A percentile compares a stretch with the other conserved stretches of the same genome.
Conservation (phyloP, 2,797 vertebrate species). For the Pipistrellus pygmaeus region DNA sequence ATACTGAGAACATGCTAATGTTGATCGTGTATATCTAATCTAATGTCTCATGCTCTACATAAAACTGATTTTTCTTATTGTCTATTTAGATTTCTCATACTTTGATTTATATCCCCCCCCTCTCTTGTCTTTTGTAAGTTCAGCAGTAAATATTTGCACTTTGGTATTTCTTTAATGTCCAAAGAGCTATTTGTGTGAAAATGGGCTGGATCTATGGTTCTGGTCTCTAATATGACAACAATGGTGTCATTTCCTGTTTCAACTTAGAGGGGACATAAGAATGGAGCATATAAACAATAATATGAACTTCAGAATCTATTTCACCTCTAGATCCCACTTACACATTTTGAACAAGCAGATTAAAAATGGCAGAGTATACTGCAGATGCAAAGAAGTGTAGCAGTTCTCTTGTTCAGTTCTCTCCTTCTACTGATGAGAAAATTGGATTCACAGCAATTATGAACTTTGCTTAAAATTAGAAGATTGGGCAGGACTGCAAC, state of each 20-base stretch:
- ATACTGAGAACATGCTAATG: not conserved
- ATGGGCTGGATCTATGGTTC: not conserved
- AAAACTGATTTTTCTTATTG: not conserved
- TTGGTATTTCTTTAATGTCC: not conserved
- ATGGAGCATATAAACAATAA: not conserved
- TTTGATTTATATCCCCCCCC: not conserved
- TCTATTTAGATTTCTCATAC: not conserved
- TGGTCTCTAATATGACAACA: not conserved
- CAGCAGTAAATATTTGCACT: not conserved
- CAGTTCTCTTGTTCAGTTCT: not conserved
- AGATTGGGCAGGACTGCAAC: not conserved
- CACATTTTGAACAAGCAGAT: not conserved
- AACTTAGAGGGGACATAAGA: not conserved
- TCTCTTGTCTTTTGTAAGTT: not conserved
- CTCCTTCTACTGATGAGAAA: constrained; percentile 5
- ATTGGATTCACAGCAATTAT: not conserved
- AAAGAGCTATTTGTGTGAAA: not conserved
- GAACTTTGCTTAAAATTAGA: not conserved
- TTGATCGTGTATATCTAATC: not conserved
- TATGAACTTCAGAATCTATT: not conserved
- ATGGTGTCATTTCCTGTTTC: not conserved
- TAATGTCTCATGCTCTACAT: not conserved
- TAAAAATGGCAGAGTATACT: not conserved
- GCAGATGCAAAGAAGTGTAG: not conserved
- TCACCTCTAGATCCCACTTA: not conserved